These are phyloP conservation scores for Eristalinus sepulchralis DNA, from an alignment of 2,888 invertebrate genomes.

Conservation along the genomic window DNA sequence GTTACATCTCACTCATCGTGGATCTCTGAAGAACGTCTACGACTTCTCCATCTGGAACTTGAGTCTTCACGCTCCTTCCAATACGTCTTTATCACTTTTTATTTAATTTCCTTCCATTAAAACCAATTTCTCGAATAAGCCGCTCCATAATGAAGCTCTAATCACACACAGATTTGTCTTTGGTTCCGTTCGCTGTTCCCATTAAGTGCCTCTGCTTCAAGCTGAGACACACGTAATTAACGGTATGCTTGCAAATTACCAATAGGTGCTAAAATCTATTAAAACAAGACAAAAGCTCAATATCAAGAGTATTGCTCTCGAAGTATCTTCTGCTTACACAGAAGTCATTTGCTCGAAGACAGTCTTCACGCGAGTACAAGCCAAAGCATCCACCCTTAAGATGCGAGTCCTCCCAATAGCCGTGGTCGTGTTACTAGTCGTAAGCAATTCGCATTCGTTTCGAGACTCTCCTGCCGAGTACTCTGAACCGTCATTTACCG, in stretches of 20 bases:
- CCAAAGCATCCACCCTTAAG: not conserved
- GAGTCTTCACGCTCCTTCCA: not conserved
- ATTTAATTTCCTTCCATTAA: not conserved
- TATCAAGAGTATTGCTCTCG: not conserved
- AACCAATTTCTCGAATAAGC: not conserved
- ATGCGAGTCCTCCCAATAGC: not conserved
- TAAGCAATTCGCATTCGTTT: not conserved
- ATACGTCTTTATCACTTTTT: not conserved
- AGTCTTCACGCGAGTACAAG: not conserved
- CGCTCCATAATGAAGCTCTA: no score
- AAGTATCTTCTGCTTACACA: not conserved
- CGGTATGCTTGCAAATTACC: not conserved
- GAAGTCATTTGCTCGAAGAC: not conserved
- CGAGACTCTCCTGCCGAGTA: not conserved
- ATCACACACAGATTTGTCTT: not conserved
- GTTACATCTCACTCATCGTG: no score
- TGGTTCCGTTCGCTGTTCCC: not conserved
- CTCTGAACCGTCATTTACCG: not conserved
- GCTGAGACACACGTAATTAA: not conserved
- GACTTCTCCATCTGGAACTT: no score
- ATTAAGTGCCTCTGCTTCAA: not conserved
- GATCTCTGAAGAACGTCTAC: no score
- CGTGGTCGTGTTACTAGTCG: not conserved
- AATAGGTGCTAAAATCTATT: not conserved
- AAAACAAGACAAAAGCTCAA: not conserved